Conservation (phyloP, 2,888 invertebrate genomes). For the Labia minor region DNA sequence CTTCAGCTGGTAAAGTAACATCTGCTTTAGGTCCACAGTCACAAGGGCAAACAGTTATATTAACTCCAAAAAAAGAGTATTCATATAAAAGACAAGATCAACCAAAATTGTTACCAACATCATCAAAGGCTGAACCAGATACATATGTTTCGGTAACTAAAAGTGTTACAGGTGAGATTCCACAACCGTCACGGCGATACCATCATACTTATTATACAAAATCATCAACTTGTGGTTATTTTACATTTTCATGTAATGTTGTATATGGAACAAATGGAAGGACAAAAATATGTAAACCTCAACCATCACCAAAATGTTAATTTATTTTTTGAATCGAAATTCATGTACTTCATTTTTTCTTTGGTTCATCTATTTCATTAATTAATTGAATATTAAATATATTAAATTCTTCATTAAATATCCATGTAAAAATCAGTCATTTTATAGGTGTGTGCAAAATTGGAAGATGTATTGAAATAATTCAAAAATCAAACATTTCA, state of each 20-base stretch:
- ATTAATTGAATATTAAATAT: too few species aligned
- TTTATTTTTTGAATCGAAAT: too few species aligned
- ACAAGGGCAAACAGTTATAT: conserved; percentile 54
- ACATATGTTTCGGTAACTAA: conserved; percentile 69
- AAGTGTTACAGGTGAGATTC: conserved; percentile 55
- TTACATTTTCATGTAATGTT: conserved; percentile 74
- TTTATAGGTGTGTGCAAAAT: too few species aligned
- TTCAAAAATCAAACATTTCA: too few species aligned
- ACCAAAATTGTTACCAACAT: not conserved
- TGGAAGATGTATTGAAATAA: too few species aligned
- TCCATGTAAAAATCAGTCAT: too few species aligned
- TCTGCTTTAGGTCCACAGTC: conserved; percentile 44
- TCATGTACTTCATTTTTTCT: too few species aligned
- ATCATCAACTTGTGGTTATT: conserved; percentile 77
- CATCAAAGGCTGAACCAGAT: conserved; percentile 37
- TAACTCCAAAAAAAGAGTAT: conserved; percentile 42
- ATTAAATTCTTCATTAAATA: too few species aligned
- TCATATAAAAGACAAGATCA: conserved; percentile 28
- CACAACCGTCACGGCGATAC: conserved; percentile 55
- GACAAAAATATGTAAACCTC: conserved; percentile 72
- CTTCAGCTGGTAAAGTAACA: conserved; percentile 47
- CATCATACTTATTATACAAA: conserved; percentile 74
- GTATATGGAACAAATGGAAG: conserved; percentile 65
- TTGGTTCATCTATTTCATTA: too few species aligned
- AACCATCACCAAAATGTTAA: conserved; percentile 46